These are phyloP conservation scores for Sycophaga agraensis DNA, from an alignment of 1,140 invertebrate species.

Conservation along the genomic window DNA sequence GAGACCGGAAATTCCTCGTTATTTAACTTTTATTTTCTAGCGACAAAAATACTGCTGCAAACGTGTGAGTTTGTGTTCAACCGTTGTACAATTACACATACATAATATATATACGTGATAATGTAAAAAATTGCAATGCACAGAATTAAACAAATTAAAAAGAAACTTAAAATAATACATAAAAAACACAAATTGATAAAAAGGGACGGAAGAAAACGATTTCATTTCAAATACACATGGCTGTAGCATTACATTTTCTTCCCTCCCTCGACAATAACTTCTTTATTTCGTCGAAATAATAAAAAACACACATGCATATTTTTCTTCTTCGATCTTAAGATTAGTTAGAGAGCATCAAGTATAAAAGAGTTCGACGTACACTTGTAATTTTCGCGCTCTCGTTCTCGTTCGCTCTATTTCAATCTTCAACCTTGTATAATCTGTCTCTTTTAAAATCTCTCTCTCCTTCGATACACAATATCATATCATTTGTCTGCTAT, in stretches of 20 bases:
- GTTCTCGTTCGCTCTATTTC: constrained; percentile 24
- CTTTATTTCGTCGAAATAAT: constrained; percentile 15
- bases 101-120: constrained; percentile 18
- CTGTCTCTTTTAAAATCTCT: constrained; percentile 25
- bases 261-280: constrained; percentile 2
- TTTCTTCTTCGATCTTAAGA: constrained; percentile 21
- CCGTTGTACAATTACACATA: constrained; percentile 25
- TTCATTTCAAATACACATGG: not conserved
- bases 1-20: constrained; percentile 23
- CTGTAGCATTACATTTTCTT: not conserved
- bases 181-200: constrained; percentile 16
- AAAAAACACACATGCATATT: constrained; percentile 22
- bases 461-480: constrained; percentile 25
- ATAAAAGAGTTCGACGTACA: constrained; percentile 20
- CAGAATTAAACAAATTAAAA: constrained; percentile 25
- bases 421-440: constrained; percentile 25
- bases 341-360: constrained; percentile 29
- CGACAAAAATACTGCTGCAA: constrained; percentile 26
- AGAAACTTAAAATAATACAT: constrained; percentile 19
- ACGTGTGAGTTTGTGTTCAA: constrained; percentile 6
- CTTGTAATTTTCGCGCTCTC: constrained; percentile 22
- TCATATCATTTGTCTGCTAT: constrained; percentile 7
- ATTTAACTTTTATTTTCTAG: constrained; percentile 15
- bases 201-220: constrained; percentile 9
- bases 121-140: constrained; percentile 19